Base-by-base conservation (phyloP, 2,113 vertebrate genomes). In the Embiotoca jacksoni region DNA sequence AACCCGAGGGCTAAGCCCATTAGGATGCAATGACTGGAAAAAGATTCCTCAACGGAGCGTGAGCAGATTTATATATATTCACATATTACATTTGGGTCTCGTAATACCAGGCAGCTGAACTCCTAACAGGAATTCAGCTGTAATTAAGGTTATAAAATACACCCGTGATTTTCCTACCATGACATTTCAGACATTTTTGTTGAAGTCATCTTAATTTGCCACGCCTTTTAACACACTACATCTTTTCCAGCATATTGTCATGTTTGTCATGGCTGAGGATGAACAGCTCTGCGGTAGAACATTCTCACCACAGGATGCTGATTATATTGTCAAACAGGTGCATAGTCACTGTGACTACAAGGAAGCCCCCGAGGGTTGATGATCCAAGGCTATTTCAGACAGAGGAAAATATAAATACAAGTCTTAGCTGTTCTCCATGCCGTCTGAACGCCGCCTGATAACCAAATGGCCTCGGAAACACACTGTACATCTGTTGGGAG, bases 251-350 rank as follows among this genome's bases (percentile, higher is more conserved):
- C 41, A 44, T 46, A 41, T 33, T 35, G 14, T 46, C 10, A 72
- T 59, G 44, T 65, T 55, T 50, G 44, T 69, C 80, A 65, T 47
- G 61, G 32, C 47, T 61, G 58, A 60, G 47, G 33, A 80, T 66
- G 62, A 82, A 78, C 57, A 52, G 65, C 33, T 63, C 15, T 13
- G 9, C 61, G 3, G 13, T 11, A 50, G 36, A 65, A 57, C 31
- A 67, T 47, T 76, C 7, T 37, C 57, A 39, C 41, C 7, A 23
- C 37, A 70, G 39, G 60, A 77, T 53, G 44, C 59, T 30, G 41
- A 85, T 73, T 63, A 33, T 76, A 39, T 76, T 84, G 71, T 85
- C 50, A 85, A 46, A 50, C 60, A 75, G 65, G 83, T 66, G 54
- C 44, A 74, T 55, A 66, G n/a, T 59, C 73, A 64, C 53, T 62